Evolutionary conservation across 2,113 vertebrate species (phyloP).

Genomic region (Campylorhamphus procurvoides): DNA sequence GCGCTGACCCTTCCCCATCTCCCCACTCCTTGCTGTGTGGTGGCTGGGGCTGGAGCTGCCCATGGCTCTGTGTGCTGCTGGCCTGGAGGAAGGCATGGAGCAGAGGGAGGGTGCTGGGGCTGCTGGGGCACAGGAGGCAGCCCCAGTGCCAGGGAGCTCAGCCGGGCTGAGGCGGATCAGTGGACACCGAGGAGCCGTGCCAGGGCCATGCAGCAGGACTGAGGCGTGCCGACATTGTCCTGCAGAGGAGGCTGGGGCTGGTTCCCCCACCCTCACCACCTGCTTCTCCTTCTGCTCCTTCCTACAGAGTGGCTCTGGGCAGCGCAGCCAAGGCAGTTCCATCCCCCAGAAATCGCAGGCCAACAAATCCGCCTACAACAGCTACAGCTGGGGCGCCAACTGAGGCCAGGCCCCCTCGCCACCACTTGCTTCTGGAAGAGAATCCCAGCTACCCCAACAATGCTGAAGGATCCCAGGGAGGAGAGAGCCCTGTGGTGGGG

Average conservation of each 20-base stretch:
- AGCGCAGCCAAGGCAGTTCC: conserved; percentile 92
- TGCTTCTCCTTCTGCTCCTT: conserved; percentile 1
- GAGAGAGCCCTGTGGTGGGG: background rate
- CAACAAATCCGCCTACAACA: conserved; percentile 96
- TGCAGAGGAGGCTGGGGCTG: background rate
- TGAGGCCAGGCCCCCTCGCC: conserved; percentile 64
- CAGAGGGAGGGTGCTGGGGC: background rate
- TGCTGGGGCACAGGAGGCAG: background rate
- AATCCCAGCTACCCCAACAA: background rate
- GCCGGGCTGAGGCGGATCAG: accelerated
- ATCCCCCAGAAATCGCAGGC: conserved; percentile 97
- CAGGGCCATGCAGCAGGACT: background rate
- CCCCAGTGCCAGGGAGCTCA: background rate
- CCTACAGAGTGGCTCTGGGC: conserved; percentile 88
- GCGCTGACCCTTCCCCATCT: background rate
- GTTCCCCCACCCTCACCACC: background rate
- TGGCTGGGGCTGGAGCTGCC: accelerated
- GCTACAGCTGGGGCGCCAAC: conserved; percentile 97
- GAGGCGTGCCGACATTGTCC: background rate
- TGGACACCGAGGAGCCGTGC: background rate
- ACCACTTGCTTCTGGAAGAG: conserved; percentile 3
- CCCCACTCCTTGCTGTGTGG: background rate
- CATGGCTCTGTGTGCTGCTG: background rate
- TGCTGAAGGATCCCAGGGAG: conserved; percentile 29
- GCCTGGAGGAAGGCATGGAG: background rate